These are phyloP conservation scores for Dasypus novemcinctus DNA, from an alignment of 2,113 vertebrate species.

Conservation along the genomic window DNA sequence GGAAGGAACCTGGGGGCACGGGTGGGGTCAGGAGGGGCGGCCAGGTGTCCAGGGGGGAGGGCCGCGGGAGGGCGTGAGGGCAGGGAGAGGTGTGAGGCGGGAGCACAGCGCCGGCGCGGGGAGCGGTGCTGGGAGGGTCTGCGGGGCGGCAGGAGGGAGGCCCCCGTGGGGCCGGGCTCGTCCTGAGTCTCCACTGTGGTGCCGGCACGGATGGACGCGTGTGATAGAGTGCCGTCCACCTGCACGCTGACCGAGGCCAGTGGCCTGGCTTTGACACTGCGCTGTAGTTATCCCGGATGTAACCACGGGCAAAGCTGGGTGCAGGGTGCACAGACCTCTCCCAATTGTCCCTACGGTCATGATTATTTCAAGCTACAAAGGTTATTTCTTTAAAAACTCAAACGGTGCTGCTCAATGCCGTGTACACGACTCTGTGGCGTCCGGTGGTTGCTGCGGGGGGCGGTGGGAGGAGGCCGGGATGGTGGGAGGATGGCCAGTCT, in stretches of 20 bases:
- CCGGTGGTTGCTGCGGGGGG: too few species aligned
- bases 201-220: too few species aligned
- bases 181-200: neutral
- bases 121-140: too few species aligned
- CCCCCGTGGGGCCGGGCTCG: neutral
- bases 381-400: neutral
- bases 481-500: too few species aligned
- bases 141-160: neutral
- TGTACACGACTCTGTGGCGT: too few species aligned
- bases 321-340: neutral
- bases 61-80: fast-evolving
- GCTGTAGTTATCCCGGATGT: neutral
- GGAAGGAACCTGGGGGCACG: neutral
- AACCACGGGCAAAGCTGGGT: neutral
- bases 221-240: neutral
- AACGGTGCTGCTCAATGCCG: neutral
- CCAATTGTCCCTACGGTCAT: neutral
- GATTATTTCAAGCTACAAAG: constrained; percentile 5
- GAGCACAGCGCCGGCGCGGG: fast-evolving
- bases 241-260: fast-evolving
- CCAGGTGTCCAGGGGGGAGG: neutral
- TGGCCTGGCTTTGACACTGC: neutral
- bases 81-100: neutral
- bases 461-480: too few species aligned
- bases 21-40: neutral